phyloP scores from a whole-genome alignment of 1,140 invertebrate genomes.

The Dysdera silvatica region DNA sequence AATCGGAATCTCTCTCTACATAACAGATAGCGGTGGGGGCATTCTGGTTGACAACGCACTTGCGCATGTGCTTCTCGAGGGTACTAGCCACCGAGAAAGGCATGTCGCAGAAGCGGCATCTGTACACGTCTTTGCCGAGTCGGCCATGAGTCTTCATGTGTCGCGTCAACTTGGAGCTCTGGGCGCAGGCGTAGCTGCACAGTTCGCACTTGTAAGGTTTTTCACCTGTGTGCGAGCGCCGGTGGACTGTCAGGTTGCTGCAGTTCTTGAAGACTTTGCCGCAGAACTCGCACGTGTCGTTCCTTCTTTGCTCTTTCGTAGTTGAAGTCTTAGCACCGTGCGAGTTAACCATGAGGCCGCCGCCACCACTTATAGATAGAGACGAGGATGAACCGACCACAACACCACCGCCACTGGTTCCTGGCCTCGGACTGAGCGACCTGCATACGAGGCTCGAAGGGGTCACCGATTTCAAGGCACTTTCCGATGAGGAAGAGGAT shows the following conservation, averaged over 20 bases:
- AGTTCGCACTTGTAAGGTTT: conserved; percentile 57
- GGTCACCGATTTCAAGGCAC: conserved; percentile 34
- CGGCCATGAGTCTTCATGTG: conserved; percentile 68
- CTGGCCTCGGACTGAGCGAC: conserved; percentile 71
- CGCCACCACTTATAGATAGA: not conserved
- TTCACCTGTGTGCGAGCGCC: conserved; percentile 63
- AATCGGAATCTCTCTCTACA: conserved; percentile 31
- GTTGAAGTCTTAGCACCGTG: conserved; percentile 31
- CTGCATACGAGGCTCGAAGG: conserved; percentile 12
- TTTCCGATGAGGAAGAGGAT: conserved; percentile 33
- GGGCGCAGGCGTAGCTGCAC: conserved; percentile 51
- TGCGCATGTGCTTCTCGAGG: conserved; percentile 54
- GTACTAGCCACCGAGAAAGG: conserved; percentile 54
- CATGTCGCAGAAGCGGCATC: conserved; percentile 53
- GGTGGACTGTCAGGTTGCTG: conserved; percentile 85
- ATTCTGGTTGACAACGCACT: conserved; percentile 44
- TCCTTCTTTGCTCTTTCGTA: conserved; percentile 44
- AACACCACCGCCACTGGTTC: conserved; percentile 63
- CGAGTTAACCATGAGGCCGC: conserved; percentile 4
- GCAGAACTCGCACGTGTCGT: conserved; percentile 60
- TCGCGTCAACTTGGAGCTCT: conserved; percentile 67
- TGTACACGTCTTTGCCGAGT: conserved; percentile 49
- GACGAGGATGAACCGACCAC: conserved; percentile 42
- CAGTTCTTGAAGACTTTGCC: conserved; percentile 88
- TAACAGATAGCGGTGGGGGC: conserved; percentile 9